Conservation (phyloP, 2,113 vertebrate genomes). For the Oryzias javanicus region DNA sequence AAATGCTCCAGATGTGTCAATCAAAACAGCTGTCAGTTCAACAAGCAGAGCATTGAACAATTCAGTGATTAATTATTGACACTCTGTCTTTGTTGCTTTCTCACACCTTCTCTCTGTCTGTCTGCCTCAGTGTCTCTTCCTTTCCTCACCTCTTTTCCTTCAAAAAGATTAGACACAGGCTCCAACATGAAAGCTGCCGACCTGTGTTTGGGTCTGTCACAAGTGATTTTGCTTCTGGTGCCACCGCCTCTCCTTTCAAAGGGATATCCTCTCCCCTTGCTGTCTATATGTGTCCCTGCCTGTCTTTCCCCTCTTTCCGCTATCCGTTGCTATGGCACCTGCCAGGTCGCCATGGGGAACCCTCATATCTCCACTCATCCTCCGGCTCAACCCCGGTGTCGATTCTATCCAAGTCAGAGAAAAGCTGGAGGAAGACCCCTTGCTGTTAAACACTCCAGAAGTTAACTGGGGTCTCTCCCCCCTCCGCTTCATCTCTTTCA, state of each 20-base stretch:
- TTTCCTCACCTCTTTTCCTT: constrained; percentile 48
- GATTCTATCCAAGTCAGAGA: constrained; percentile 68
- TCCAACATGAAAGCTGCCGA: constrained; percentile 71
- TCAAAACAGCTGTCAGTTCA: constrained; percentile 67
- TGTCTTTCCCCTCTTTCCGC: constrained; percentile 50
- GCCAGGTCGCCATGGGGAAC: constrained; percentile 68
- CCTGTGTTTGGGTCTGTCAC: constrained; percentile 68
- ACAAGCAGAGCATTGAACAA: constrained; percentile 55
- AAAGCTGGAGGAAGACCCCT: constrained; percentile 67
- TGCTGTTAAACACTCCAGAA: constrained; percentile 67
- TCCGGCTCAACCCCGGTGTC: constrained; percentile 64
- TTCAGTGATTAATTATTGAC: constrained; percentile 76
- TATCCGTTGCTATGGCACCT: constrained; percentile 72
- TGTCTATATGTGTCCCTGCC: constrained; percentile 32
- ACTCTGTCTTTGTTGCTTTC: constrained; percentile 65
- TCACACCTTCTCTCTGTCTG: constrained; percentile 51
- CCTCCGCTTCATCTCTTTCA: constrained; percentile 8
- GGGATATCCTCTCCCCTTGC: constrained; percentile 46
- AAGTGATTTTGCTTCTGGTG: constrained; percentile 62
- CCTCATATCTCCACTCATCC: constrained; percentile 72
- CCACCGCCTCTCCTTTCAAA: constrained; percentile 35
- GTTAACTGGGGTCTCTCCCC: constrained; percentile 62
- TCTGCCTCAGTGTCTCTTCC: constrained; percentile 35
- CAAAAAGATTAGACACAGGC: constrained; percentile 65
- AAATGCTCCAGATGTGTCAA: constrained; percentile 75